phyloP scores from a whole-genome alignment of 2,113 vertebrate species.

The Pseudopipra pipra region DNA sequence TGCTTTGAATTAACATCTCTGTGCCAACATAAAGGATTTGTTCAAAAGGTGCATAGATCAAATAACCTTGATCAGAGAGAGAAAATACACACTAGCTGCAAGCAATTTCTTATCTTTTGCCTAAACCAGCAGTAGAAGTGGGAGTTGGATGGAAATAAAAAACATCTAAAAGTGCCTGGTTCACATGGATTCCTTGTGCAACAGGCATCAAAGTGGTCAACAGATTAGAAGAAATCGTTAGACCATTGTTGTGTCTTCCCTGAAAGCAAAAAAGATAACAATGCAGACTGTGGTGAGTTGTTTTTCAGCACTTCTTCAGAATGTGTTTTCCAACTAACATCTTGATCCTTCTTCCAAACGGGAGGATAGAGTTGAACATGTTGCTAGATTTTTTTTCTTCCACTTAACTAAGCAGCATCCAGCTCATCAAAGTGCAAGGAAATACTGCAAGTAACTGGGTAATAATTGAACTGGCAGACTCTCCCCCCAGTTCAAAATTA shows the following conservation, averaged over 20 bases:
- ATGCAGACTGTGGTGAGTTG: neutral
- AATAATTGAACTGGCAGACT: neutral
- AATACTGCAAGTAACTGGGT: neutral
- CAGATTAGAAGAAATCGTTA: conserved; percentile 36
- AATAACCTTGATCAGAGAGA: neutral
- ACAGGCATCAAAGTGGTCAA: neutral
- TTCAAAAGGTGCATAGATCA: neutral
- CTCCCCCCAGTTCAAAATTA: neutral
- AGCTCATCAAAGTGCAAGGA: neutral
- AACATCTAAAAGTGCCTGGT: neutral
- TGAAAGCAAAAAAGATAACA: conserved; percentile 3
- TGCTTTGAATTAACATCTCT: neutral
- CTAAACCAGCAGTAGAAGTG: neutral
- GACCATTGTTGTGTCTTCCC: conserved; percentile 21
- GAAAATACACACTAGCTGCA: neutral
- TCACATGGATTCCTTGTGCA: neutral
- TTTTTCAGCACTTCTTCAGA: neutral
- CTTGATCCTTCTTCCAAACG: neutral
- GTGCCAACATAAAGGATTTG: neutral
- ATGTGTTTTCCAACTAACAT: neutral
- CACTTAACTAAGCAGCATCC: neutral
- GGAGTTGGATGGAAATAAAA: neutral
- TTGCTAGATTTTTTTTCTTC: neutral
- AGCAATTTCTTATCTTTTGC: neutral
- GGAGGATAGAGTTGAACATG: neutral